Base-by-base conservation (phyloP, 2,888 invertebrate species). In the Gerosis bhagava region DNA sequence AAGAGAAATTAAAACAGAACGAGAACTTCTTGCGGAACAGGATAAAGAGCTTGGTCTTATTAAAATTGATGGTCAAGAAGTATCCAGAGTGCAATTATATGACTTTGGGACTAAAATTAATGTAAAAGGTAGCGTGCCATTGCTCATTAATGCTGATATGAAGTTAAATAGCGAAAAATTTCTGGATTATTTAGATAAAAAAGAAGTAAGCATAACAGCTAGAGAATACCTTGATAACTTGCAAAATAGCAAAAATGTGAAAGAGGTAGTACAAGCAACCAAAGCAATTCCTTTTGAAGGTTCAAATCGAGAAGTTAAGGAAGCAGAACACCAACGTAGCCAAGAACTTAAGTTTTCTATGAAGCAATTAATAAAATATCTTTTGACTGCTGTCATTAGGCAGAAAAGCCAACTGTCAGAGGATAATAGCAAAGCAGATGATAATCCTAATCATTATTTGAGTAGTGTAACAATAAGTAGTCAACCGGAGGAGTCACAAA, bases 11-110 rank as follows among this genome's bases (percentile, higher is more conserved):
- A 24, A 24, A 24, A 24, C 24, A 24, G 24, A 6, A n/a, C 24
- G n/a, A n/a, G 8, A 24, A 24, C 6, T 24, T 24, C 24, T 24
- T n/a, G 24, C 24, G n/a, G 24, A 24, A n/a, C 24, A 24, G n/a
- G 24, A 24, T 24, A 24, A 24, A n/a, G 24, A 24, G n/a, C 24
- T 24, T 24, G 24, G 24, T 24, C 24, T 24, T 24, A 24, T 24
- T 24, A 3, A 24, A n/a, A 24, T 24, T 24, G n/a, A 24, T 24
- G 24, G 24, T 24, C 24, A 24, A n/a, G 24, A 24, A 24, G 7
- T 24, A 24, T 24, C 24, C n/a, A 24, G 24, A 24, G 24, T 24
- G 6, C 24, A 24, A n/a, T 6, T 24, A 24, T 24, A 24, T 24
- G 24, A 24, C 24, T 24, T 24, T 24, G 24, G 24, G n/a, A 24